Conservation (phyloP, 2,113 vertebrate genomes). For the Charina bottae region DNA sequence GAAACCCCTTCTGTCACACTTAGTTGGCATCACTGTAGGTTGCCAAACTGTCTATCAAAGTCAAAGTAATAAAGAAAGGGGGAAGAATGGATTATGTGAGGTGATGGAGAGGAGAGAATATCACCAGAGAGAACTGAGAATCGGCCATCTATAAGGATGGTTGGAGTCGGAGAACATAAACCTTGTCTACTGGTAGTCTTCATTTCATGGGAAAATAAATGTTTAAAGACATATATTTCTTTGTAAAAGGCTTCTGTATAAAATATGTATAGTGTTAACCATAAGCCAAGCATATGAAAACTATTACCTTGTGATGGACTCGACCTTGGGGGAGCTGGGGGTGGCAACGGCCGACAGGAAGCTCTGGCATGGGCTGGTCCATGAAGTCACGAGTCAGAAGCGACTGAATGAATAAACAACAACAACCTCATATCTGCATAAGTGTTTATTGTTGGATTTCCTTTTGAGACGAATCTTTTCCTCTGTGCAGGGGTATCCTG, state of each 20-base stretch:
- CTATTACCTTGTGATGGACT: too few species aligned
- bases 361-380: too few species aligned
- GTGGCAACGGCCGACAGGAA: too few species aligned
- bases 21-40: neutral
- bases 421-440: neutral
- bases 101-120: neutral
- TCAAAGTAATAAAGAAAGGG: neutral
- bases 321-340: too few species aligned
- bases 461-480: neutral
- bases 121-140: neutral
- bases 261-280: neutral
- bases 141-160: neutral
- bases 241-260: neutral
- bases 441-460: neutral
- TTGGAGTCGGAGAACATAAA: neutral
- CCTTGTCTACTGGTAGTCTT: neutral
- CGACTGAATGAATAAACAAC: too few species aligned
- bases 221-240: neutral
- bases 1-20: neutral
- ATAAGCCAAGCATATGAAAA: neutral
- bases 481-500: slow-evolving; percentile 64
- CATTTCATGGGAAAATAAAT: neutral
- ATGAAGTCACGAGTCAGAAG: too few species aligned
- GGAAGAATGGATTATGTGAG: neutral
- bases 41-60: neutral